A percentile compares a stretch with the other conserved stretches of the same genome.
phyloP scores from a whole-genome alignment of 2,113 vertebrate genomes.

The Passer domesticus region DNA sequence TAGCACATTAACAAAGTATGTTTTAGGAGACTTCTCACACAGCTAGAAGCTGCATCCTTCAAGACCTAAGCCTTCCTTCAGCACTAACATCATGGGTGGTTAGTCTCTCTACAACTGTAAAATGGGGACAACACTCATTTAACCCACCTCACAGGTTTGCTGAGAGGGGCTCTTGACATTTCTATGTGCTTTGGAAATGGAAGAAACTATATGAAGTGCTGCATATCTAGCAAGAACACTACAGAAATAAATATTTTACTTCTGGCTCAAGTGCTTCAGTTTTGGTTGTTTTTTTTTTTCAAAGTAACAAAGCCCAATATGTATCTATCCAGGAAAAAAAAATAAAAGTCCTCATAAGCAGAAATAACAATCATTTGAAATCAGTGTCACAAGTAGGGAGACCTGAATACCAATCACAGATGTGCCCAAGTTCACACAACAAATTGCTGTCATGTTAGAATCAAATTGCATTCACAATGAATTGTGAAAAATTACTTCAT shows the following conservation, averaged over 20 bases:
- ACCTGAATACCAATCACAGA: background rate
- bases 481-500: background rate
- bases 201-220: background rate
- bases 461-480: background rate
- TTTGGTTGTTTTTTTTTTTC: background rate
- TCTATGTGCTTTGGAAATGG: background rate
- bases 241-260: background rate
- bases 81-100: conserved; percentile 23
- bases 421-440: background rate
- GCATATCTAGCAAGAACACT: background rate
- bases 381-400: background rate
- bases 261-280: background rate
- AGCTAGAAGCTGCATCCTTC: background rate
- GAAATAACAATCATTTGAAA: background rate
- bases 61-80: conserved; percentile 7
- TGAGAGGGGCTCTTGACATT: conserved; percentile 17
- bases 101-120: conserved; percentile 11
- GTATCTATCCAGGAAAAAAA: background rate
- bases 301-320: background rate
- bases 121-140: conserved; percentile 40
- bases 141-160: conserved; percentile 10
- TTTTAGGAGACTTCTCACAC: conserved; percentile 34
- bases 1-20: conserved; percentile 20
- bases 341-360: background rate
- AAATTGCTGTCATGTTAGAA: background rate